Base-by-base conservation (phyloP, 2,797 vertebrate genomes). In the Danio tinwini region DNA sequence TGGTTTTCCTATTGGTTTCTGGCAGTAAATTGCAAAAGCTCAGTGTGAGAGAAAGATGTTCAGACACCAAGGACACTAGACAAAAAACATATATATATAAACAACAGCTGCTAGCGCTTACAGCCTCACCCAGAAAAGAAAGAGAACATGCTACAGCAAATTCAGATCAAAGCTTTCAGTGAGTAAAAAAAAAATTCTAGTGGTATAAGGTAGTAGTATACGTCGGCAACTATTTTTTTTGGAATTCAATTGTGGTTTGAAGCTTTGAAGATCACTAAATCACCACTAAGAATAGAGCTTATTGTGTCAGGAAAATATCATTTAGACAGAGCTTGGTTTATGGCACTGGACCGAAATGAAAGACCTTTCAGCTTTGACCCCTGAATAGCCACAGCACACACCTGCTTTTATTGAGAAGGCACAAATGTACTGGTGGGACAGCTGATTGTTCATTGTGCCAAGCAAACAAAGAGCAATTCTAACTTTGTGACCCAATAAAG, bases 1-100 rank as follows among this genome's bases (percentile, higher is more conserved):
- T 75, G 52, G 86, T 71, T 89, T 89, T 86, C 76, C 92, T 90
- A 90, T 92, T 77, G 76, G 90, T 90, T 89, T 90, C 90, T 91
- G 78, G 83, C 84, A 78, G 81, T 53, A 83, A 81, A 47, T 83
- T 88, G 88, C 88, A 80, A 69, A 86, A 88, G 85, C 88, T 82
- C 84, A 74, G 63, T 84, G 85, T 85, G 85, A 91, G 85, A 89
- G 87, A 84, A 71, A 69, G 78, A 81, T 74, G 64, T 84, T 90
- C 87, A 91, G 91, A 91, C 73, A 80, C 78, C 62, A 64, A 87
- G 83, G 9, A 80, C 74, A 84, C 29, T 29, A 29, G 85, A 87
- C 82, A 21, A 9, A 21, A 39, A 45, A 58, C 59, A 14, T 8
- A 87, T 88, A 89, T 89, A 90, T 86, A 86, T 86, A 89, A 91